Percentiles rank a stretch among this genome's conserved stretches.
Conservation (phyloP, 1,140 invertebrate genomes). For the Amphibalanus amphitrite region DNA sequence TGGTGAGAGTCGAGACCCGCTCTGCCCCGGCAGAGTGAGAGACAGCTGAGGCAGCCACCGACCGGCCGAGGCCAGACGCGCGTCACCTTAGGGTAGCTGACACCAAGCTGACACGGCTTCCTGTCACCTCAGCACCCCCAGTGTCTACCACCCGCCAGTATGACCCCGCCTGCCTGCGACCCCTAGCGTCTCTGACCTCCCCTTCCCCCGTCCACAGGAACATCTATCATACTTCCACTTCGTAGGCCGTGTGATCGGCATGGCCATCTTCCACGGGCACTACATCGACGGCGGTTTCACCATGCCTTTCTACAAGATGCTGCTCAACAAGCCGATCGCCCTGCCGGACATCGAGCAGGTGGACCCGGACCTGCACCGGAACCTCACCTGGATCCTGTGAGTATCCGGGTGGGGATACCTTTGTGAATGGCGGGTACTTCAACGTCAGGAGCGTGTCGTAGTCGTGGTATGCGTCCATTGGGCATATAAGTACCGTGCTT, state of each 20-base stretch:
- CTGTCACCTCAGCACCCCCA: conserved; percentile 87
- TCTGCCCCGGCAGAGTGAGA: no score
- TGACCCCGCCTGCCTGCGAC: no score
- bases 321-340: conserved; percentile 81
- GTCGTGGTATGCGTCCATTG: background rate
- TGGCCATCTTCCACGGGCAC: conserved; percentile 93
- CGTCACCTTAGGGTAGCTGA: no score
- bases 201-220: conserved; percentile 69
- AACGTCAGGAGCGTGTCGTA: no score
- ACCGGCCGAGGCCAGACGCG: no score
- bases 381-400: conserved; percentile 92
- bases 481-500: conserved; percentile 5
- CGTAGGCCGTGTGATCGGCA: conserved; percentile 83
- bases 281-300: conserved; percentile 94
- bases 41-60: no score
- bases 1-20: no score
- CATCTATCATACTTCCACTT: conserved; percentile 97
- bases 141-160: no score
- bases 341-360: conserved; percentile 87
- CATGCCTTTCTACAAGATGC: conserved; percentile 91
- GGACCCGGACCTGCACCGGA: conserved; percentile 86
- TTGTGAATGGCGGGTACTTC: no score
- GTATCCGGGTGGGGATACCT: no score
- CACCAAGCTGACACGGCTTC: conserved; percentile 76
- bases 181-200: no score